Conservation (phyloP, 2,113 vertebrate genomes). For the Corythaeola cristata region DNA sequence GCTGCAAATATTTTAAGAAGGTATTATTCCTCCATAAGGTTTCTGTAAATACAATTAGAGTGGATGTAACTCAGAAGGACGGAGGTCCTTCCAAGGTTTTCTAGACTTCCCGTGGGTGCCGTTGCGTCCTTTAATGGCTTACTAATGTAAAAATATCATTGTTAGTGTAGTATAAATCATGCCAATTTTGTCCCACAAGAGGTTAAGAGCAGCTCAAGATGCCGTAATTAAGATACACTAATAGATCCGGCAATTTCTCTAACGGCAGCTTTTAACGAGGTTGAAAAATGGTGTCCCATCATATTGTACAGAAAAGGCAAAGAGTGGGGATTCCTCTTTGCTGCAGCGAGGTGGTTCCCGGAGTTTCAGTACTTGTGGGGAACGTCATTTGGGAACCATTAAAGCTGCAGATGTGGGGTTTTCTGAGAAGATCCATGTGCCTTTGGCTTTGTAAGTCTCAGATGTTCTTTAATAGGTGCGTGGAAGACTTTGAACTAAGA, state of each 20-base stretch:
- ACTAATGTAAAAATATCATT: constrained; percentile 73
- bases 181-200: constrained; percentile 66
- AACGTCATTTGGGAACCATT: background rate
- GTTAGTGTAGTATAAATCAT: constrained; percentile 67
- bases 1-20: constrained; percentile 58
- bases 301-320: background rate
- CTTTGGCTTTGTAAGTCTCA: background rate
- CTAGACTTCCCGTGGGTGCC: constrained; percentile 48
- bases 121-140: constrained; percentile 69
- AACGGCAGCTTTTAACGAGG: constrained; percentile 68
- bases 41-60: constrained; percentile 61
- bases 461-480: background rate
- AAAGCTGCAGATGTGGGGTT: background rate
- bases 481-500: background rate
- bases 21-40: constrained; percentile 19
- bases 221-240: constrained; percentile 70
- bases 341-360: background rate
- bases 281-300: constrained; percentile 21
- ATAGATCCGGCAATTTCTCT: constrained; percentile 68
- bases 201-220: constrained; percentile 58
- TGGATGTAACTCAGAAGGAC: constrained; percentile 36
- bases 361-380: too few species aligned
- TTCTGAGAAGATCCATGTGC: background rate
- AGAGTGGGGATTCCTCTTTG: background rate
- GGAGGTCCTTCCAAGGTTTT: constrained; percentile 31